Conservation (phyloP, 92 coral and sea anemone genomes). For the Bergia sp. region DNA sequence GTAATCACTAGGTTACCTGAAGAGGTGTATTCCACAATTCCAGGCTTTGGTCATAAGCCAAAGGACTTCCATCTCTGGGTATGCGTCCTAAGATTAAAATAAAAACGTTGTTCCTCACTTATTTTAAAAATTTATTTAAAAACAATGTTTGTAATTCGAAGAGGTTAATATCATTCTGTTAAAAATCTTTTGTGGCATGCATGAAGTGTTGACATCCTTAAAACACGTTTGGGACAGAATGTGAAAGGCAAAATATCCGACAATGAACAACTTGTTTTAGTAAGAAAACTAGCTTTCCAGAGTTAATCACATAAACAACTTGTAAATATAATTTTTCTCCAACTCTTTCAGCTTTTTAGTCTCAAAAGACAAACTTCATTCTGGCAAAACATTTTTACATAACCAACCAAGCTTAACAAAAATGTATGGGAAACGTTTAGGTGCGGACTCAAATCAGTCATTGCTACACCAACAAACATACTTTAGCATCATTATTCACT, state of each 20-base stretch:
- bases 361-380: no score
- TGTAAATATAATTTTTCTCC: no score
- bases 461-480: conserved; percentile 13
- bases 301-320: neutral
- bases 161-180: neutral
- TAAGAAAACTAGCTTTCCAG: neutral
- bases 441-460: no score
- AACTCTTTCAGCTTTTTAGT: no score
- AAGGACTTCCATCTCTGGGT: conserved; percentile 91
- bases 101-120: neutral
- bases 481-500: conserved; percentile 70
- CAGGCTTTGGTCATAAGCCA: conserved; percentile 99
- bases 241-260: neutral
- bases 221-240: neutral
- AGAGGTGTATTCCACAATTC: conserved; percentile 94
- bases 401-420: neutral
- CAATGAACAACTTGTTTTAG: neutral
- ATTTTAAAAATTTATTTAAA: neutral
- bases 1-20: conserved; percentile 62
- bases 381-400: neutral
- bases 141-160: neutral
- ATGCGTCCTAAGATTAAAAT: conserved; percentile 59
- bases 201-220: neutral
- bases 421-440: no score
- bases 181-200: neutral